Evolutionary conservation across 1,140 invertebrate genomes (phyloP), one percentile per base, ranked within the genome.

Genomic region (Sarcophaga peregrina): DNA sequence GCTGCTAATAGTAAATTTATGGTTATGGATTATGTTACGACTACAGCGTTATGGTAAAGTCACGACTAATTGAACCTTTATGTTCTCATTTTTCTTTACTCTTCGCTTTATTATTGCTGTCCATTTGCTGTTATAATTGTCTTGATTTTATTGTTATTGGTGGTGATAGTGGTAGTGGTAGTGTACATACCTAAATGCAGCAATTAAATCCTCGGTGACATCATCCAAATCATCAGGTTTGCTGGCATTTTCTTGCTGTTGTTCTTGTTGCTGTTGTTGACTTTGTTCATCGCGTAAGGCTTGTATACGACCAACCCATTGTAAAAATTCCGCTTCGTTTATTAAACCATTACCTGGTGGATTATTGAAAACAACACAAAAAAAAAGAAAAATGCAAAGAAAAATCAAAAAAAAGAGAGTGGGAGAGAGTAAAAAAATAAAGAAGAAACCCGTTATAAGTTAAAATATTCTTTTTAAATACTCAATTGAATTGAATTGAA

Each of bases 271-370:
- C 25, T 86, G 84, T 17, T 84, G 83, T 17, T 83, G 83, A 11
- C 88, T 87, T 89, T 87, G 92, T 86, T 89, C 89, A 7, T 93
- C 93, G 85, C 93, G 91, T 84, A 94, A 85, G 20, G 93, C 92
- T 87, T 95, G 93, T 86, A 95, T 94, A 86, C 93, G 92, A 85
- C 92, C 93, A 78, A 95, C 93, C 93, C 94, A 95, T 85, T 94
- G 93, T 87, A 94, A 91, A 90, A 95, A 95, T 88, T 94, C 94
- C 83, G 93, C 93, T 90, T 95, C 94, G 85, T 94, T 93, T 90
- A 95, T 94, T 87, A 94, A 89, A 84, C 93, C 92, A 86, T 93
- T 93, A 78, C 93, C 93, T 94, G n/a, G 54, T 25, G 20, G 8
- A 78, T 50, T 47, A 10, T 45, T 8, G 45, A 50, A 78, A 25